Evolutionary conservation across 2,888 invertebrate genomes (phyloP), one percentile per base, ranked within the genome.

Genomic region (Yponomeuta malinellus): DNA sequence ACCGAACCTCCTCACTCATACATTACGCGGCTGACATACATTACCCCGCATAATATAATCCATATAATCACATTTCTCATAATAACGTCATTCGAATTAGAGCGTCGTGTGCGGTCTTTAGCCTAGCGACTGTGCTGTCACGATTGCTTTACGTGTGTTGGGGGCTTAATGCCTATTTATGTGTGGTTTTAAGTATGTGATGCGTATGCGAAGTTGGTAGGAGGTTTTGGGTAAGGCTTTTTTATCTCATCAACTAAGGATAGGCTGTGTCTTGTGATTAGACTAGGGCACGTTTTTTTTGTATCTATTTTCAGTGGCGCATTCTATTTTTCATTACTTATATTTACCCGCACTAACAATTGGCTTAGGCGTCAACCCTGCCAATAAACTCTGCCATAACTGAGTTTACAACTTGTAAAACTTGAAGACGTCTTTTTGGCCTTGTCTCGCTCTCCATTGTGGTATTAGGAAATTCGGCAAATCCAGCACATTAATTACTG

Each of bases 21-120:
- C 88, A 90, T 91, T 89, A 91, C 86, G 86, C 83, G 83, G 75
- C 80, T 81, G 84, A 85, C 90, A 91, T 84, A 90, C 85, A 89
- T 89, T 88, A 10, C 52, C 52, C 52, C 52, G 52, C 52, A 89
- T 88, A 86, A 83, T 89, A 85, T 90, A 87, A 88, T 88, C 88
- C 88, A 85, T 78, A 86, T 84, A 89, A 90, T 91, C 88, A 89
- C 84, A 88, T 90, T 85, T 88, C 86, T 86, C 85, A 90, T 92
- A 91, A 90, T 91, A 88, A 89, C 86, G 82, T 90, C 88, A 90
- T 92, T 91, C 90, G 90, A 92, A 91, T 91, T 91, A 91, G 91
- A 88, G 78, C 84, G 74, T 82, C 89, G 90, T 92, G 91, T 91
- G 91, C 87, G 91, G 91, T 86, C 89, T 6, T 8, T 80, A 71